Base-by-base conservation (phyloP, 2,113 vertebrate species). In the Cebus imitator region DNA sequence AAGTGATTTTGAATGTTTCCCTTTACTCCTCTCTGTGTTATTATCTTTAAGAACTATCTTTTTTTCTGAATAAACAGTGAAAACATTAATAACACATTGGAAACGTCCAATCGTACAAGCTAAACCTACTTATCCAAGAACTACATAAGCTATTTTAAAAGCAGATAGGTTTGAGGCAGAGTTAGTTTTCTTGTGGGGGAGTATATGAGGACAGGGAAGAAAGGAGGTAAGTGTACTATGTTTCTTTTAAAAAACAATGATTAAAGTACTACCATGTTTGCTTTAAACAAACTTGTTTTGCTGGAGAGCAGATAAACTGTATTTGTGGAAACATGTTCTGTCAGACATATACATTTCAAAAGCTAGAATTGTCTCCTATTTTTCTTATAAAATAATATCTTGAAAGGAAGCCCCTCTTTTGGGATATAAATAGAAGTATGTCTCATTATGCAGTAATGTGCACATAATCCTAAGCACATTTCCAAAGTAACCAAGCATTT, bases 61-160 rank as follows among this genome's bases (percentile, higher is more conserved):
- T 43, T 64, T 58, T 86, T 37, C 72, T 70, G 16, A 81, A 30
- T 70, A 87, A 97, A 96, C 16, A 66, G 4, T 61, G 52, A 68
- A 87, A 94, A 86, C 68, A 45, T 76, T 89, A 78, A 50, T 55
- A 82, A 83, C 16, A n/a, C 11, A 73, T 82, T 18, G 84, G 89
- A 87, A 92, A 40, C 32, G 94, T 73, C 32, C 14, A 91, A 43
- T 3, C 18, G 3, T 10, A 82, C 40, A 87, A 64, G 18, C 27
- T 87, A 81, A 93, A 81, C 18, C 55, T 81, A 81, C 76, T 92
- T 92, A 68, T 75, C 13, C 35, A 72, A 58, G 40, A 25, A 0
- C 12, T 91, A 16, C 66, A 58, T 72, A 81, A 82, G 50, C 76
- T 94, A 87, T 93, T 92, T 91, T 98, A 68, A 95, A 97, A 94